These are phyloP conservation scores for Ophthalmolycus amberensis DNA, from an alignment of 2,113 vertebrate genomes.

Conservation along the genomic window DNA sequence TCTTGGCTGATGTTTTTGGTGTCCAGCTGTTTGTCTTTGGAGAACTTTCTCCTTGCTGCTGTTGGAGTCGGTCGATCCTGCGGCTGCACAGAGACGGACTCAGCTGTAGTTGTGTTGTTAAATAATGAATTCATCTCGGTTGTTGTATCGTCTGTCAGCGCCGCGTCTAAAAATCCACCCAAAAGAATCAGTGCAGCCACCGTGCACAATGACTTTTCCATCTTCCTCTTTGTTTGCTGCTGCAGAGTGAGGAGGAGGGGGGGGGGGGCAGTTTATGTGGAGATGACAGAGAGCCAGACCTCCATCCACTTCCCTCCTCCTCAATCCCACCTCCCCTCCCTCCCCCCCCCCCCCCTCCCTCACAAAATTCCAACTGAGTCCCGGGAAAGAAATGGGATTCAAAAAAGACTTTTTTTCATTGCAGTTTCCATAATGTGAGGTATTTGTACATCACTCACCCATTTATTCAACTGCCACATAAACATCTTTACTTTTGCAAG, in stretches of 20 bases:
- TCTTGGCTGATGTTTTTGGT: not conserved
- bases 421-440: too few relatives aligned
- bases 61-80: constrained; percentile 14
- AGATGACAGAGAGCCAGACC: constrained; percentile 53
- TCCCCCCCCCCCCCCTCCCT: constrained; percentile 36
- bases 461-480: too few relatives aligned
- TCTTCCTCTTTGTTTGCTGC: constrained; percentile 51
- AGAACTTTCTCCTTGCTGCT: not conserved
- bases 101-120: constrained; percentile 2
- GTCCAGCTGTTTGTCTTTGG: constrained; percentile 17
- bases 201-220: constrained; percentile 65
- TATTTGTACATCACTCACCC: too few relatives aligned
- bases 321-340: constrained; percentile 18
- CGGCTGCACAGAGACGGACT: constrained; percentile 10
- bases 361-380: too few relatives aligned
- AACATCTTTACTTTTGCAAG: too few relatives aligned
- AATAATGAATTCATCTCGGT: not conserved
- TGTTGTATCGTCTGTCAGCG: not conserved
- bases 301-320: constrained; percentile 41
- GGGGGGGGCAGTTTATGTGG: constrained; percentile 26
- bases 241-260: constrained; percentile 26
- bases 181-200: constrained; percentile 55
- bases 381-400: too few relatives aligned
- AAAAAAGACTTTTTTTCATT: too few relatives aligned
- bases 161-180: constrained; percentile 10